Evolutionary conservation across 1,140 invertebrate species (phyloP).

Genomic region (Sesamia nonagrioides): DNA sequence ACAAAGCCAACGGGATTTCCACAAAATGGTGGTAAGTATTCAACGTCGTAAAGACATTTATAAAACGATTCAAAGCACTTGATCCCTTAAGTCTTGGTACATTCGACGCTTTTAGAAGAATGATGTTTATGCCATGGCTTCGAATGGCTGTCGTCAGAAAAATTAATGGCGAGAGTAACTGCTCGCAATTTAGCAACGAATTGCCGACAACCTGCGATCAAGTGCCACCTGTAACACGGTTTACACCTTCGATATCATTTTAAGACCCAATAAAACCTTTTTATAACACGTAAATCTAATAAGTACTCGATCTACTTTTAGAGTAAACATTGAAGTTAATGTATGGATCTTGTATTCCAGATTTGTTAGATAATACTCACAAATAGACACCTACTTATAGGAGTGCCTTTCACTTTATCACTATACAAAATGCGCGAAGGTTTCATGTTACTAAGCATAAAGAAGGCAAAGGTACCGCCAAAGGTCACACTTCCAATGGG

Average conservation of each 20-base stretch:
- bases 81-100: conserved; percentile 60
- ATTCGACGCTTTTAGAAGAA: conserved; percentile 57
- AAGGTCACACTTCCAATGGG: conserved; percentile 15
- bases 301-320: conserved; percentile 19
- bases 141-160: conserved; percentile 64
- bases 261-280: conserved; percentile 59
- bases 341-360: background rate
- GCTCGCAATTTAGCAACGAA: conserved; percentile 61
- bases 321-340: background rate
- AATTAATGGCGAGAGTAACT: conserved; percentile 66
- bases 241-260: conserved; percentile 64
- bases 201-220: conserved; percentile 60
- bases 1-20: conserved; percentile 45
- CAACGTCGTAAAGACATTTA: conserved; percentile 53
- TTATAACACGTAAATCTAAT: conserved; percentile 25
- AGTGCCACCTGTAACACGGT: conserved; percentile 58
- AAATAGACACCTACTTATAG: background rate
- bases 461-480: background rate
- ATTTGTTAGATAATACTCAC: background rate
- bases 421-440: background rate
- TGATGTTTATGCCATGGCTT: conserved; percentile 62
- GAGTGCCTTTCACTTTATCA: conserved; percentile 12
- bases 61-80: conserved; percentile 59
- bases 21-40: conserved; percentile 49
- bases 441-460: conserved; percentile 1